A percentile compares a stretch with the other conserved stretches of the same genome.
Evolutionary conservation across 2,888 invertebrate genomes (phyloP).

Genomic region (Hydriomena furcata): DNA sequence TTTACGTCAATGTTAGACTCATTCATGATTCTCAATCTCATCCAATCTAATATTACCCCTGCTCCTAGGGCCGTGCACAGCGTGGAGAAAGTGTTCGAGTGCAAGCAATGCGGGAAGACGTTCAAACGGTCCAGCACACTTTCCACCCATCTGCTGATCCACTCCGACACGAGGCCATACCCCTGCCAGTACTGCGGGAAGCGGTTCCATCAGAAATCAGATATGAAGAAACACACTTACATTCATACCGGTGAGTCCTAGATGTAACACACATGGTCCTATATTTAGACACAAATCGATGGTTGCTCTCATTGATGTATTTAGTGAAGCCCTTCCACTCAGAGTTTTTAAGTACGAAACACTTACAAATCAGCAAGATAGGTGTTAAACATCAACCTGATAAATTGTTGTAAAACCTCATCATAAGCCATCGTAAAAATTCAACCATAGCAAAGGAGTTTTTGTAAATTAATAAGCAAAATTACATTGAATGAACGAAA

Average conservation of each 20-base stretch:
- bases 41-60: conserved; percentile 26
- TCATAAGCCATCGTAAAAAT: too few species aligned
- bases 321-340: too few species aligned
- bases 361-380: too few species aligned
- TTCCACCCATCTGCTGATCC: conserved; percentile 98
- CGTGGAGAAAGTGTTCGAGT: conserved; percentile 96
- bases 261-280: not conserved
- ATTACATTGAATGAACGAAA: not conserved
- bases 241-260: conserved; percentile 92
- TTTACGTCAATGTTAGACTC: too few species aligned
- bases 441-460: too few species aligned
- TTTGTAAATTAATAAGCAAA: too few species aligned
- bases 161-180: conserved; percentile 98
- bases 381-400: too few species aligned
- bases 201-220: conserved; percentile 99
- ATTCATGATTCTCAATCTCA: not conserved
- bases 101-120: conserved; percentile 98
- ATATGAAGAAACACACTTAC: conserved; percentile 99
- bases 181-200: conserved; percentile 99
- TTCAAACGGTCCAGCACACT: conserved; percentile 98
- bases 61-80: conserved; percentile 92
- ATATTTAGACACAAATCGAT: too few species aligned
- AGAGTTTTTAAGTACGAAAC: too few species aligned
- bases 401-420: too few species aligned
- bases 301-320: too few species aligned